Percentiles rank a stretch among this genome's conserved stretches.
phyloP scores from a whole-genome alignment of 2,797 vertebrate species.

The Sitta carolinensis region DNA sequence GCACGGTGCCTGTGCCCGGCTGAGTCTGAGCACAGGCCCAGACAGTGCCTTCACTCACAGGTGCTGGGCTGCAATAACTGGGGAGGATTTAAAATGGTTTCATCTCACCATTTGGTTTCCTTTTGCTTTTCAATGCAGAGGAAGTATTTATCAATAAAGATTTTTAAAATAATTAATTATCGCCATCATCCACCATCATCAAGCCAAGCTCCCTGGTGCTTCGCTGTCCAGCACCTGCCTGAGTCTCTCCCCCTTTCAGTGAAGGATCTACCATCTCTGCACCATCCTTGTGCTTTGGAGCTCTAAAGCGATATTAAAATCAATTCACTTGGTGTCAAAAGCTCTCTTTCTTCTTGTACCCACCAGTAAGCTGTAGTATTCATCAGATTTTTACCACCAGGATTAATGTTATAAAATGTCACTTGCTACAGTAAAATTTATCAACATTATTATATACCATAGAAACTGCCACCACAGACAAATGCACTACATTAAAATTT shows the following conservation, averaged over 20 bases:
- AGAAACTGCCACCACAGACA: constrained; percentile 86
- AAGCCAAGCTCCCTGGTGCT: constrained; percentile 54
- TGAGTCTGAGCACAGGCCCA: constrained; percentile 23
- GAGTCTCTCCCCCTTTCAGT: background rate
- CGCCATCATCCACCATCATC: constrained; percentile 57
- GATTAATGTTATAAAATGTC: constrained; percentile 84
- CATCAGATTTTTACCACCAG: constrained; percentile 74
- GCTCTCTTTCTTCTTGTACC: constrained; percentile 29
- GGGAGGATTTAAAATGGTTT: constrained; percentile 25
- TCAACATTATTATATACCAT: constrained; percentile 87
- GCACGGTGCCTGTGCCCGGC: background rate
- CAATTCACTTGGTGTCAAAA: constrained; percentile 45
- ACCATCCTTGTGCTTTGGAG: background rate
- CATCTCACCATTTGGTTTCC: background rate
- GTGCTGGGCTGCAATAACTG: constrained; percentile 25
- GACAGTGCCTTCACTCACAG: background rate
- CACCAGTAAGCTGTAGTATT: constrained; percentile 51
- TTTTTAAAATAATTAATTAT: constrained; percentile 76
- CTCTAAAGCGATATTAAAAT: constrained; percentile 22
- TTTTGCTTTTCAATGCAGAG: constrained; percentile 57
- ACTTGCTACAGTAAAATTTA: constrained; percentile 82
- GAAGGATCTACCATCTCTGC: background rate
- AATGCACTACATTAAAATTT: constrained; percentile 85
- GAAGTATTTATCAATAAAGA: constrained; percentile 69
- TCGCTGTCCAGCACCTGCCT: background rate